phyloP scores from a whole-genome alignment of 2,113 vertebrate species.

The Pycnonotus jocosus region DNA sequence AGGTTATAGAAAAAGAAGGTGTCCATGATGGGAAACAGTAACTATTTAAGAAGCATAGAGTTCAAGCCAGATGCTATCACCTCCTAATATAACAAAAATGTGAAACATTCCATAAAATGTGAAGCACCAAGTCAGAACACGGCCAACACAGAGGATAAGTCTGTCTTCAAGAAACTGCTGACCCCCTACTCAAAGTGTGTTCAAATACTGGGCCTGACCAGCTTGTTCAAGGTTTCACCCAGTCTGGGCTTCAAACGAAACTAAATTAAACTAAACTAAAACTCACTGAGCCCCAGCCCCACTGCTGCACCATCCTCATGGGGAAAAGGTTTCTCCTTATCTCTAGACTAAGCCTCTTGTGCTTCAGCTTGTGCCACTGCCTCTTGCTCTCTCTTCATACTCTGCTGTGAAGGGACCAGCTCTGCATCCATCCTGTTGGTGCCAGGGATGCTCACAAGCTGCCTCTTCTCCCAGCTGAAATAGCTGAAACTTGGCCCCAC shows the following conservation, averaged over 20 bases:
- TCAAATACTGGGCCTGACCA: neutral
- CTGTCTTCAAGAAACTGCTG: neutral
- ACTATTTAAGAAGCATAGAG: neutral
- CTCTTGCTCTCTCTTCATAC: fast-evolving
- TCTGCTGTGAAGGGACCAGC: neutral
- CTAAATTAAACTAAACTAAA: too few species aligned
- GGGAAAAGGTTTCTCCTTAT: neutral
- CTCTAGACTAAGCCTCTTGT: neutral
- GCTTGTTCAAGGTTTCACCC: neutral
- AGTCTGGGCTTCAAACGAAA: neutral
- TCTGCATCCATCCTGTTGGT: fast-evolving
- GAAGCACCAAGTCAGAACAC: neutral
- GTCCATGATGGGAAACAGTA: neutral
- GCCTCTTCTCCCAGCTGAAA: neutral
- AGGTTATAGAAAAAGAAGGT: neutral
- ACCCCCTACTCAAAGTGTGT: neutral
- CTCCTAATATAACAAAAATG: neutral
- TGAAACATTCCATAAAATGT: neutral
- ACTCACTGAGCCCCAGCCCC: too few species aligned
- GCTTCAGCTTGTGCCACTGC: neutral
- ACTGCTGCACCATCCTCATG: neutral
- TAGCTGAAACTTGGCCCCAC: fast-evolving
- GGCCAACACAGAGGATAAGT: neutral
- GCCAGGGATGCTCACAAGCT: neutral
- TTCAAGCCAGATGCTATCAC: neutral